A percentile compares a stretch with the other conserved stretches of the same genome.
These are phyloP conservation scores for Hemibagrus guttatus DNA, from an alignment of 2,797 vertebrate genomes.

Conservation along the genomic window DNA sequence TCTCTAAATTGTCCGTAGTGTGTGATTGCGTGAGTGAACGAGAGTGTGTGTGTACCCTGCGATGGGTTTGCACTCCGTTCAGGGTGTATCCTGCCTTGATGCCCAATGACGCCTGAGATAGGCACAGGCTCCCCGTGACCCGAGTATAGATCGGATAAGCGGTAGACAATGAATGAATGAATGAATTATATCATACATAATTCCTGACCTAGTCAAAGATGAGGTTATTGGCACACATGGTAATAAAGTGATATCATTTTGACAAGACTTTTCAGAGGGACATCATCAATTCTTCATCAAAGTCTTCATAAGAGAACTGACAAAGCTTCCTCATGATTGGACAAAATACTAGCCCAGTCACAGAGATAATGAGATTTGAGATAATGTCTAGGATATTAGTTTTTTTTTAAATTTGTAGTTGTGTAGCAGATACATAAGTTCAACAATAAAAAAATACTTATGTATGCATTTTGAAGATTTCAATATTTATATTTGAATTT, in stretches of 20 bases:
- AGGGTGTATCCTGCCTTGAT: too few species aligned
- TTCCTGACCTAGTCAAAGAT: not conserved
- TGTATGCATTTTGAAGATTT: not conserved
- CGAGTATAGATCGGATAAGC: too few species aligned
- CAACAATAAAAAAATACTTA: not conserved
- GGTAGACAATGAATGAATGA: too few species aligned
- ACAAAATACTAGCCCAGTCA: not conserved
- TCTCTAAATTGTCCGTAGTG: too few species aligned
- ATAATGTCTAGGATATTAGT: not conserved
- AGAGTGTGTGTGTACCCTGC: too few species aligned
- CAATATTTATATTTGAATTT: too few species aligned
- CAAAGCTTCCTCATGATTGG: not conserved
- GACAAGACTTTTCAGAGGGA: not conserved
- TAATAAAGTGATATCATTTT: not conserved
- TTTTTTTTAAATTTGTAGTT: not conserved
- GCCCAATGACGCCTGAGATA: too few species aligned
- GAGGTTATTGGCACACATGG: not conserved
- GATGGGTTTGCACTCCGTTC: too few species aligned
- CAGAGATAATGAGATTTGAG: not conserved
- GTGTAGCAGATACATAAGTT: not conserved
- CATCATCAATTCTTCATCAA: not conserved
- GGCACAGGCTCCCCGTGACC: too few species aligned
- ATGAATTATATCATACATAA: not conserved
- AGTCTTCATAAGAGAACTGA: not conserved
- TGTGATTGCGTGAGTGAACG: too few species aligned